These are phyloP conservation scores for Malurus splendens DNA, from an alignment of 2,797 vertebrate species.

Conservation along the genomic window DNA sequence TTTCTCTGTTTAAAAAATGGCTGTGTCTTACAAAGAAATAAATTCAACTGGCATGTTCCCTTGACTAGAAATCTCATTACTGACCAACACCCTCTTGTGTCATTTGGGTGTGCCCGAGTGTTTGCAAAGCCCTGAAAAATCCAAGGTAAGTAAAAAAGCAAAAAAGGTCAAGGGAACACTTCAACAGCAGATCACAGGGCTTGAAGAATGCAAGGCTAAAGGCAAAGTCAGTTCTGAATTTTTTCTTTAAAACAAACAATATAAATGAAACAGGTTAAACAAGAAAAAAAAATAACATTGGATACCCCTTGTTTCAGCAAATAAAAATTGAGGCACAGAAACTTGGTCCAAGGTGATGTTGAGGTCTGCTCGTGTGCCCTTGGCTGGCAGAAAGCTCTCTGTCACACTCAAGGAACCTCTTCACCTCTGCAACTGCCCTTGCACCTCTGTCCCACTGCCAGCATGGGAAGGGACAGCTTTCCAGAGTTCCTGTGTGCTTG, in stretches of 20 bases:
- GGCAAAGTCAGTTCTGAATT: not conserved
- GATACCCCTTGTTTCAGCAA: not conserved
- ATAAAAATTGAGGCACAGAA: not conserved
- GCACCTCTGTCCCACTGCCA: not conserved
- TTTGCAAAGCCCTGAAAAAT: constrained; percentile 6
- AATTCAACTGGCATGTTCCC: not conserved
- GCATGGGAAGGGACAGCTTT: accelerated
- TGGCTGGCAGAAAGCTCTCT: not conserved
- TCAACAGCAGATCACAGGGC: not conserved
- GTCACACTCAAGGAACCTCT: accelerated
- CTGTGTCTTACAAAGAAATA: not conserved
- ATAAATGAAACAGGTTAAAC: not conserved
- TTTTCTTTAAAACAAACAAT: not conserved
- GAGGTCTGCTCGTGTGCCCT: accelerated
- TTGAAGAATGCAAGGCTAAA: not conserved
- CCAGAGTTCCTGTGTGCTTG: not conserved
- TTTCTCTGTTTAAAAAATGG: not conserved
- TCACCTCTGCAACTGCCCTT: accelerated
- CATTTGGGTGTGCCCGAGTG: not conserved
- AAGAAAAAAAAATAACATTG: not conserved
- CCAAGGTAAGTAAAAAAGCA: not conserved
- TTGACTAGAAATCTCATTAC: not conserved
- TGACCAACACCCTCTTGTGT: constrained; percentile 18
- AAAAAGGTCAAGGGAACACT: not conserved
- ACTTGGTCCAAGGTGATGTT: not conserved